Evolutionary conservation across 2,113 vertebrate genomes (phyloP), one percentile per base, ranked within the genome.

Genomic region (Myotis davidii): DNA sequence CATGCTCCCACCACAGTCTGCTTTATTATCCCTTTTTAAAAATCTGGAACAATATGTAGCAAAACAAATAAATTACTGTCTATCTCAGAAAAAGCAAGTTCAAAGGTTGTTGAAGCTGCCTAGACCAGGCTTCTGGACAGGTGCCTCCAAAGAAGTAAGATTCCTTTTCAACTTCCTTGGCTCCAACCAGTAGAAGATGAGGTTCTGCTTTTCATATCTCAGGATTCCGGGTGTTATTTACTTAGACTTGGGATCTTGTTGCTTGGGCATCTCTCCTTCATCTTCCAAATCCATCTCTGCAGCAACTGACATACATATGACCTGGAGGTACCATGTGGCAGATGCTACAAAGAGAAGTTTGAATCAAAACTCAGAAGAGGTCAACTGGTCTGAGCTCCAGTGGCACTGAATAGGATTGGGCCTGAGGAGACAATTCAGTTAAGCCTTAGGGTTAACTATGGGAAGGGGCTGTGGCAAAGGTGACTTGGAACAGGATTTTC

Each of bases 271-370:
- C 61, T 95, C 95, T 93, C 20, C 85, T 86, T 52, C 95, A 85
- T 98, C 98, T 77, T 98, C 97, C 1, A 82, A 76, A 95, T 99
- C 99, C 99, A 99, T 99, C 97, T 99, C 99, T 0, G 99, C 99
- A 97, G 99, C 91, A 54, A 99, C 99, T 2, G 99, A 99, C 96
- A 85, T 98, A 97, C 99, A 99, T 52, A 99, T 96, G 79, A 99
- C 98, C 98, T 99, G 99, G 94, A 99, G 98, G 61, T 99, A 85
- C 39, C 98, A 12, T 1, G 98, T 98, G 25, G 93, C 17, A 0
- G 89, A 93, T 17, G 97, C 98, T 98, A 54, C 54, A 95, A 83
- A 85, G 88, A 95, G 39, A 97, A 85, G 61, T 65, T 29, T 48
- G 50, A 89, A 52, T 78, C 56, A 73, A 16, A 74, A 93, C 1